A percentile compares a stretch with the other conserved stretches of the same genome.
phyloP scores from a whole-genome alignment of 2,888 invertebrate species.

The Hesperia comma region DNA sequence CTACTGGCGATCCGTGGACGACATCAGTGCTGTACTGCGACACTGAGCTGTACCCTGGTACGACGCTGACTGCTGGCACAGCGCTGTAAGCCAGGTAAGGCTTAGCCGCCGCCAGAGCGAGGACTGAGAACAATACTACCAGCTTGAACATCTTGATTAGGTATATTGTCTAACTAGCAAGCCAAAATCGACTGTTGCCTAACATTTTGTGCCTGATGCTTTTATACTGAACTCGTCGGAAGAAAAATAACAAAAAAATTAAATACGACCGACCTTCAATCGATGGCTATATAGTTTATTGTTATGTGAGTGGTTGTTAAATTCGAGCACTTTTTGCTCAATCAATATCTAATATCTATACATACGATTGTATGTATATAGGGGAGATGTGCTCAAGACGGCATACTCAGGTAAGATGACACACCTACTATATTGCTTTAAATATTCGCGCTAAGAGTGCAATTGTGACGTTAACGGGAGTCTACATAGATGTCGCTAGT shows the following conservation, averaged over 20 bases:
- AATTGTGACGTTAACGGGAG: too few species aligned
- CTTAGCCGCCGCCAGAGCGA: constrained; percentile 84
- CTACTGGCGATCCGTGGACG: constrained; percentile 55
- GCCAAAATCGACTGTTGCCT: constrained; percentile 72
- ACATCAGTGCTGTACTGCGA: constrained; percentile 60
- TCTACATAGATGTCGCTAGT: too few species aligned
- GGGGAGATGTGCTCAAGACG: too few species aligned
- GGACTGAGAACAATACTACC: constrained; percentile 85
- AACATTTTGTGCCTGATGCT: constrained; percentile 55
- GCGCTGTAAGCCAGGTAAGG: constrained; percentile 63
- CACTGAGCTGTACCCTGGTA: constrained; percentile 50
- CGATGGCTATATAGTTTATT: constrained; percentile 41
- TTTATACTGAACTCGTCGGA: constrained; percentile 60
- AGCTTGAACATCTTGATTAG: constrained; percentile 81
- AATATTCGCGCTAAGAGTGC: too few species aligned
- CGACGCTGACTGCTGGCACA: constrained; percentile 52
- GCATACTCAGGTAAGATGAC: too few species aligned
- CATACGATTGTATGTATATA: too few species aligned
- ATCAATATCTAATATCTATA: constrained; percentile 34
- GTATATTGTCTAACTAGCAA: constrained; percentile 61
- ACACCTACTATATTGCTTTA: too few species aligned
- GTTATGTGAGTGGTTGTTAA: constrained; percentile 37
- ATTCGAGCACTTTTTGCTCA: constrained; percentile 34
- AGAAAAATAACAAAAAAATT: constrained; percentile 59
- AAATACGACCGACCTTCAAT: constrained; percentile 66